Base-by-base conservation (phyloP, 2,113 vertebrate genomes). In the Hyperopisus bebe region DNA sequence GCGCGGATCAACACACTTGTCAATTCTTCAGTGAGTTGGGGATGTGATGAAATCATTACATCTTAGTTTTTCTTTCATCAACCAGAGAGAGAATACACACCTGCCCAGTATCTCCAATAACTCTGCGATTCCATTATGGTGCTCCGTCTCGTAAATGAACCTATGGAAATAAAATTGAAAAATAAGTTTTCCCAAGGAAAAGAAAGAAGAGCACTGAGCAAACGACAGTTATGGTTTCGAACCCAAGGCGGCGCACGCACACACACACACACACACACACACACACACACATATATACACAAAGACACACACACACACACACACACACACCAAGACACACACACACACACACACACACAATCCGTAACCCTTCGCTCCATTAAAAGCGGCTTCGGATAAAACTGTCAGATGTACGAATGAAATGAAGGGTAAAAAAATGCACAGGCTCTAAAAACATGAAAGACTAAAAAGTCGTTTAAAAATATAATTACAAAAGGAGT, bases 81-180 rank as follows among this genome's bases (percentile, higher is more conserved):
- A 39, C 27, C n/a, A 51, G 66, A 15, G 21, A 10, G 11, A 17
- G 50, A 42, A 39, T 15, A 91, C 96, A 95, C 91, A 99, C 98
- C 98, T 99, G 95, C 98, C 98, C 95, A 99, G 93, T 94, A 99
- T 99, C 96, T 99, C 98, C 97, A 99, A 95, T 95, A 99, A 95
- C 94, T 99, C 98, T 91, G 98, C 98, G 96, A 99, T 99, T 95
- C 98, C 98, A 88, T 99, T 99, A 95, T 99, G 98, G 94, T 98
- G 98, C 92, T 99, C 98, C 1, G 98, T 99, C 96, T 99, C 98
- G 97, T 99, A 99, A 97, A 99, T 99, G 97, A 99, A 99, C 93
- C 98, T 99, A 92, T 84, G 94, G 44, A 47, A 77, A 77, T 77
- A 42, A 39, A 77, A 39, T 70, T 31, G n/a, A 70, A 70, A 58